A percentile compares a stretch with the other conserved stretches of the same genome.
These are phyloP conservation scores for Scopus umbretta DNA, from an alignment of 2,113 vertebrate species.

Conservation along the genomic window DNA sequence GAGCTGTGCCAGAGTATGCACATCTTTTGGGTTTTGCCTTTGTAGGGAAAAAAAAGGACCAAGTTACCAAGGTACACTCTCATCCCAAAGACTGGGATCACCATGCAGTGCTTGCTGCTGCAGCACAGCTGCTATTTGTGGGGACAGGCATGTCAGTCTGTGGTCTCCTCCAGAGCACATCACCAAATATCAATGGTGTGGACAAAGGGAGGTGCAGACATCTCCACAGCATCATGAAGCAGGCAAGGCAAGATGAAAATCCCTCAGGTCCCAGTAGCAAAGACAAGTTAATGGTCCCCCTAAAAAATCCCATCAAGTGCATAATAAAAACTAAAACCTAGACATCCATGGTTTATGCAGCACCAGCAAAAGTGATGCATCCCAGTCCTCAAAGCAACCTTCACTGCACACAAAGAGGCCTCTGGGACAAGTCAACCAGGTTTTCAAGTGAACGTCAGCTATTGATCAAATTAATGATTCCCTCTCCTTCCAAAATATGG, in stretches of 20 bases:
- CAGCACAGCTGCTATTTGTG: background rate
- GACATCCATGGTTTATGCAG: background rate
- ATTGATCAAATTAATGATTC: background rate
- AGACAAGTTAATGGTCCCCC: background rate
- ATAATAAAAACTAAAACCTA: background rate
- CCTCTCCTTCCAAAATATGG: background rate
- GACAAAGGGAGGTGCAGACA: background rate
- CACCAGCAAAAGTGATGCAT: background rate
- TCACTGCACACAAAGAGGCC: background rate
- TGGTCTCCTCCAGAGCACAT: background rate
- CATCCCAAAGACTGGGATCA: background rate
- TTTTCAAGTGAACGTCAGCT: background rate
- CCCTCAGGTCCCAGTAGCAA: background rate
- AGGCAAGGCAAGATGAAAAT: background rate
- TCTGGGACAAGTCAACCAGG: background rate
- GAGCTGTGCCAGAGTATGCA: slow-evolving; percentile 93
- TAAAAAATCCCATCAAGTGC: background rate
- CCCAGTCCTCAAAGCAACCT: background rate
- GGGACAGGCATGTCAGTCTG: background rate
- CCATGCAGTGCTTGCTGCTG: background rate
- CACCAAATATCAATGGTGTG: background rate
- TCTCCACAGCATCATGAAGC: background rate
- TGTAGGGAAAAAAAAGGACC: background rate
- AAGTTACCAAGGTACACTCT: background rate
- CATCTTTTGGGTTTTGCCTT: slow-evolving; percentile 92